These are phyloP conservation scores for Oryzias woworae DNA, from an alignment of 2,113 vertebrate species.

Conservation along the genomic window DNA sequence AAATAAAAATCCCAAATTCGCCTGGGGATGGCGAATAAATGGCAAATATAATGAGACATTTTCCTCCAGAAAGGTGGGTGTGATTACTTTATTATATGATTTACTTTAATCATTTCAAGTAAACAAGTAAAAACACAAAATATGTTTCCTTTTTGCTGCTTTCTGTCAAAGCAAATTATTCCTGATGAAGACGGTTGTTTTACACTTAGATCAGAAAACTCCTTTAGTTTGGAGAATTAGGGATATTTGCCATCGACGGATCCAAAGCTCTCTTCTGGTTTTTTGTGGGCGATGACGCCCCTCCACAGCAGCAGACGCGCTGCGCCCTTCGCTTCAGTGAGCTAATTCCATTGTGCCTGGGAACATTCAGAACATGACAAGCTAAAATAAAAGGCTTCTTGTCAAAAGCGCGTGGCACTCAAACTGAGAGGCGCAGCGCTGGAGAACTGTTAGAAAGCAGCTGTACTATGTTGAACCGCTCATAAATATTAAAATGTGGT, in stretches of 20 bases:
- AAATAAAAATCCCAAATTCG: neutral
- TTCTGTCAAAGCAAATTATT: slow-evolving; percentile 30
- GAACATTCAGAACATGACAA: slow-evolving; percentile 69
- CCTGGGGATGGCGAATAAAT: neutral
- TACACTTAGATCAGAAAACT: slow-evolving; percentile 23
- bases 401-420: slow-evolving; percentile 43
- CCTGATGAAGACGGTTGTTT: slow-evolving; percentile 12
- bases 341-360: slow-evolving; percentile 70
- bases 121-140: slow-evolving; percentile 21
- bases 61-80: slow-evolving; percentile 17
- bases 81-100: slow-evolving; percentile 26
- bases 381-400: slow-evolving; percentile 59
- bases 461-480: slow-evolving; percentile 32
- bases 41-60: slow-evolving; percentile 37
- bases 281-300: slow-evolving; percentile 43
- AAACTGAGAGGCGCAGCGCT: slow-evolving; percentile 24
- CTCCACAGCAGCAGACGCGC: slow-evolving; percentile 49
- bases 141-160: slow-evolving; percentile 9
- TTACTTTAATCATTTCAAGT: slow-evolving; percentile 11
- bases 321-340: slow-evolving; percentile 67
- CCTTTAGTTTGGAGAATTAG: slow-evolving; percentile 44
- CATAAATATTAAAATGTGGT: slow-evolving; percentile 52
- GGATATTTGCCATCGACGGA: slow-evolving; percentile 47
- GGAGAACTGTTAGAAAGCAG: slow-evolving; percentile 39
- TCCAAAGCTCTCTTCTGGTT: slow-evolving; percentile 28